A percentile compares a stretch with the other conserved stretches of the same genome.
Evolutionary conservation across 1,140 invertebrate species (phyloP).

Genomic region (Aphelinus atriplicis): DNA sequence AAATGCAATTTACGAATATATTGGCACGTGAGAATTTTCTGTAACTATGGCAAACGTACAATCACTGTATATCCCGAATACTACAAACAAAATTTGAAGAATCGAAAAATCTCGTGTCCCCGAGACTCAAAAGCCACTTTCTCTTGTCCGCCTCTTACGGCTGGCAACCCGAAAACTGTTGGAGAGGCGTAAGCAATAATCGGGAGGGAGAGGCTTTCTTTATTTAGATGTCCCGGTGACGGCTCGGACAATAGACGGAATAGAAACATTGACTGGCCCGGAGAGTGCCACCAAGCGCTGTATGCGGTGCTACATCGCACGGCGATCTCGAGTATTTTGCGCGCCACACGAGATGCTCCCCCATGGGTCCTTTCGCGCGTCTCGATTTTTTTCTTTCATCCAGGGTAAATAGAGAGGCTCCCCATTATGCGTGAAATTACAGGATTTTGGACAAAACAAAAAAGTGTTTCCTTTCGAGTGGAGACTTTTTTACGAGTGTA

Average conservation of each 20-base stretch:
- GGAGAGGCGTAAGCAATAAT: not conserved
- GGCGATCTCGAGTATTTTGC: constrained; percentile 43
- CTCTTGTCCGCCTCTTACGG: no score
- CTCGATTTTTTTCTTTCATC: not conserved
- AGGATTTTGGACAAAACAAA: constrained; percentile 53
- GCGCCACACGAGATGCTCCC: constrained; percentile 28
- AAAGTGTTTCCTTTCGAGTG: constrained; percentile 47
- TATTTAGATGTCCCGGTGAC: constrained; percentile 30
- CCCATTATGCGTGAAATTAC: constrained; percentile 61
- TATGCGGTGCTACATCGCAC: constrained; percentile 35
- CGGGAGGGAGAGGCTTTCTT: not conserved
- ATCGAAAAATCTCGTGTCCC: no score
- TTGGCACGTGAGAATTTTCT: no score
- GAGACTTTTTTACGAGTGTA: constrained; percentile 42
- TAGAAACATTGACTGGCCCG: constrained; percentile 34
- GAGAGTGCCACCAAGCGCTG: constrained; percentile 32
- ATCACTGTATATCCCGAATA: no score
- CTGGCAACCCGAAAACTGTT: not conserved
- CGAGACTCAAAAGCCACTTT: no score
- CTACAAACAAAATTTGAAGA: no score
- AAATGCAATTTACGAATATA: no score
- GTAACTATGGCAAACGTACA: no score
- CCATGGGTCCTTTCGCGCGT: constrained; percentile 4
- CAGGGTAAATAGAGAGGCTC: constrained; percentile 44
- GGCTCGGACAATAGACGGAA: constrained; percentile 37